Evolutionary conservation across 30 jellyfish, hydroid and myxozoan genomes (phyloP), one percentile per base, ranked within the genome.

Genomic region (Pelagia noctiluca): DNA sequence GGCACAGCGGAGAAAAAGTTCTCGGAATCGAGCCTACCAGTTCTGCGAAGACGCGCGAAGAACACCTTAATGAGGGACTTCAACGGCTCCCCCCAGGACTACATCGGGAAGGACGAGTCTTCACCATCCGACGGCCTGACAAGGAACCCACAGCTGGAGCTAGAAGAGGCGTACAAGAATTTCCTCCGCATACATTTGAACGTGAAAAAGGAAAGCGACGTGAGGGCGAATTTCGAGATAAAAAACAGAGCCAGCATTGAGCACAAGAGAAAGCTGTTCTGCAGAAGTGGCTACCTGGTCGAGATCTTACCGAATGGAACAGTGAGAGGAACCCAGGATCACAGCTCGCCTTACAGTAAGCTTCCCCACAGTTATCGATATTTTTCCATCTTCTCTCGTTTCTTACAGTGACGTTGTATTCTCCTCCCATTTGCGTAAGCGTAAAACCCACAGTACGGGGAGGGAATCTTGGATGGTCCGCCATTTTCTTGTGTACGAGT

Each of bases 241-340:
- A 34, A 34, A 61, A 77, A 77, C 32, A 66, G 50, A 33, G 88
- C 71, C 37, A 77, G 88, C 68, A 77, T 60, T 25, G 88, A 77
- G 54, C 71, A 77, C 88, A 77, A 60, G 68, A 77, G 70, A 63
- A 63, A 60, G 48, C 30, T 77, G 69, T 77, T 57, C 52, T 77
- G 88, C 63, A 77, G 79, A 37, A 77, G 71, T 26, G 88, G 88
- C 16, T 60, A 32, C 88, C 32, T 77, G 31, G 71, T 77, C 19
- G 88, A 77, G 34, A 77, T 77, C 35, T 60, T 77, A 21, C 88
- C 88, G 30, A 77, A 77, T 25, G 88, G 88, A 12, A 77, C 88
- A 0, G 88, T 77, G 25, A 74, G 88, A 23, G 88, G 88, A 23
- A 77, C 88, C 4, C 88, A 77, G 33, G 88, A 77, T 26, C 88